Conservation (phyloP, 2,888 invertebrate genomes). For the Ormia ochracea region DNA sequence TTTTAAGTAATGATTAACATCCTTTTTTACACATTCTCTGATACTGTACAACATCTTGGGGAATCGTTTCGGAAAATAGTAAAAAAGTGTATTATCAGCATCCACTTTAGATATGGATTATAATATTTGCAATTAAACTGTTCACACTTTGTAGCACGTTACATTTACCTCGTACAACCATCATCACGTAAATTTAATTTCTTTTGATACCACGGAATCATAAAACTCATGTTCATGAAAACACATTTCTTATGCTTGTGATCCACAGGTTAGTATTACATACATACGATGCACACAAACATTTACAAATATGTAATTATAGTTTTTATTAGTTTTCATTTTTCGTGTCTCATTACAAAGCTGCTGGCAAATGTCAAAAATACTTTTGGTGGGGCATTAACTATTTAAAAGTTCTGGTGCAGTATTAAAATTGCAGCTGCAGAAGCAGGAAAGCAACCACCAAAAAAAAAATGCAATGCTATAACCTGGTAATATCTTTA, state of each 20-base stretch:
- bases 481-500: background rate
- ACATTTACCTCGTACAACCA: background rate
- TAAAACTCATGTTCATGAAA: background rate
- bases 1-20: too few species aligned
- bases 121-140: conserved; percentile 53
- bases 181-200: background rate
- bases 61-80: conserved; percentile 7
- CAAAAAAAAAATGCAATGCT: background rate
- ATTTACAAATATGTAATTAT: conserved; percentile 34
- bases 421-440: background rate
- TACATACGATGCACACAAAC: background rate
- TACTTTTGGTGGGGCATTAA: conserved; percentile 19
- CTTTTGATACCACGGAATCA: conserved; percentile 1
- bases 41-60: background rate
- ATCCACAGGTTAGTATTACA: background rate
- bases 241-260: background rate
- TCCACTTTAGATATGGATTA: conserved; percentile 41
- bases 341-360: background rate
- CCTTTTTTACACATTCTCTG: too few species aligned
- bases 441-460: background rate
- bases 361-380: conserved; percentile 36
- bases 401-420: conserved; percentile 2
- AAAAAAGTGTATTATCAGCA: conserved; percentile 32
- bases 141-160: conserved; percentile 28
- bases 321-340: conserved; percentile 15